Percentiles rank a stretch among this genome's conserved stretches.
These are phyloP conservation scores for Romanomermis culicivorax DNA, from an alignment of 2,888 invertebrate species.

Conservation along the genomic window DNA sequence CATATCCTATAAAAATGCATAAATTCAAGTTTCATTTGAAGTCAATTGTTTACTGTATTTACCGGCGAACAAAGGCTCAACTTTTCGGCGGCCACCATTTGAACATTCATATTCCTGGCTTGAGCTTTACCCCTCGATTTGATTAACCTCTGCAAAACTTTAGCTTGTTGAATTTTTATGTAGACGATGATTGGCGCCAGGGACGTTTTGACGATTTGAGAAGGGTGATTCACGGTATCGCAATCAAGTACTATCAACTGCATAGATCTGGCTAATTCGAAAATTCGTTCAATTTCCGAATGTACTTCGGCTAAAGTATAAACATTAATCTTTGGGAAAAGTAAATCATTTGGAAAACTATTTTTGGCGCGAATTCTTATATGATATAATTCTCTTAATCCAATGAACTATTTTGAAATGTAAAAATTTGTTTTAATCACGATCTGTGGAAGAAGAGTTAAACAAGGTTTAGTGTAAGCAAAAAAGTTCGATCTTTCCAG, in stretches of 20 bases:
- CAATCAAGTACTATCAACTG: constrained; percentile 77
- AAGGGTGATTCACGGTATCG: constrained; percentile 98
- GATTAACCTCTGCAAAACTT: constrained; percentile 61
- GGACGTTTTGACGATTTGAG: constrained; percentile 91
- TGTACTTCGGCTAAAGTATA: constrained; percentile 48
- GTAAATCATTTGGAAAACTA: too few species aligned
- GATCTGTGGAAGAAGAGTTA: too few species aligned
- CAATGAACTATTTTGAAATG: too few species aligned
- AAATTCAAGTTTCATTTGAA: background rate
- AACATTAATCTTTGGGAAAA: background rate
- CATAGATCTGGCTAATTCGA: constrained; percentile 80
- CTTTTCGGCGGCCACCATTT: constrained; percentile 95
- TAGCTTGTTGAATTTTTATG: constrained; percentile 91
- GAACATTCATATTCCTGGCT: constrained; percentile 81
- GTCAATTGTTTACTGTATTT: background rate
- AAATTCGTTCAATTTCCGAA: constrained; percentile 92
- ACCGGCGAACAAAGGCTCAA: constrained; percentile 44
- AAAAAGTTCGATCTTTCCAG: too few species aligned
- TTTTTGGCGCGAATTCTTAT: too few species aligned
- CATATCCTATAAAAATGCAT: constrained; percentile 14
- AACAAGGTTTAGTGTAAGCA: too few species aligned
- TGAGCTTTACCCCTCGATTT: constrained; percentile 94
- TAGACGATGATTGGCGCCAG: constrained; percentile 92
- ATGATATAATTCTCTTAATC: too few species aligned
- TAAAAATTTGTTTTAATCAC: too few species aligned